Evolutionary conservation across 2,888 invertebrate genomes (phyloP).

Genomic region (Penaeus monodon): DNA sequence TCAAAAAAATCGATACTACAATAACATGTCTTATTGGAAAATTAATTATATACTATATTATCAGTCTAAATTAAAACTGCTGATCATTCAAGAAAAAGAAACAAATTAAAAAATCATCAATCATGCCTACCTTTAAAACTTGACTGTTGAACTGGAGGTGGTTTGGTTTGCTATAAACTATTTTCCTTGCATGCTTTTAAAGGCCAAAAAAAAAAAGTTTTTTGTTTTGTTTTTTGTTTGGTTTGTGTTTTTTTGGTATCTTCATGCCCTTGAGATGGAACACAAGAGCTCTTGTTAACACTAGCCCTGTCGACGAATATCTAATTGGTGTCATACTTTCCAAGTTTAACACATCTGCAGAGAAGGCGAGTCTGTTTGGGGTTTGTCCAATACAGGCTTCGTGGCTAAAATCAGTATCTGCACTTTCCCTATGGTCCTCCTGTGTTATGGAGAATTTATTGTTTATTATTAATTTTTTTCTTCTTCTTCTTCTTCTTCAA

Average conservation of each 20-base stretch:
- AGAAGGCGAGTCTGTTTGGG: constrained; percentile 87
- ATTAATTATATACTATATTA: no score
- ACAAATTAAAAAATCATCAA: background rate
- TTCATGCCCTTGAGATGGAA: constrained; percentile 72
- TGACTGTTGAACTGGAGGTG: constrained; percentile 90
- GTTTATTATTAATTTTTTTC: no score
- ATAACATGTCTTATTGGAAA: no score
- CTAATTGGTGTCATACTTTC: constrained; percentile 66
- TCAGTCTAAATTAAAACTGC: no score
- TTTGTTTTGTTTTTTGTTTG: no score
- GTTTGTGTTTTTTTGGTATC: no score
- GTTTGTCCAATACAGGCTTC: constrained; percentile 89
- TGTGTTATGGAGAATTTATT: constrained; percentile 70
- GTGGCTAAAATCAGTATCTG: constrained; percentile 95
- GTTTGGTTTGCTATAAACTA: constrained; percentile 93
- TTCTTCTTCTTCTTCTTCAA: no score
- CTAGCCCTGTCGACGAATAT: constrained; percentile 87
- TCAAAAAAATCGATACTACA: no score
- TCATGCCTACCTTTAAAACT: constrained; percentile 79
- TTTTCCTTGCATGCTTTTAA: constrained; percentile 80
- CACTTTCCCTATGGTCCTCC: constrained; percentile 93
- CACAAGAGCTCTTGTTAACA: constrained; percentile 85
- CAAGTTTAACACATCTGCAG: constrained; percentile 85
- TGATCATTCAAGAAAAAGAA: no score
- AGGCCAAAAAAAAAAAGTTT: no score